These are phyloP conservation scores for Saguinus midas DNA, from an alignment of 2,113 vertebrate genomes.

Conservation along the genomic window DNA sequence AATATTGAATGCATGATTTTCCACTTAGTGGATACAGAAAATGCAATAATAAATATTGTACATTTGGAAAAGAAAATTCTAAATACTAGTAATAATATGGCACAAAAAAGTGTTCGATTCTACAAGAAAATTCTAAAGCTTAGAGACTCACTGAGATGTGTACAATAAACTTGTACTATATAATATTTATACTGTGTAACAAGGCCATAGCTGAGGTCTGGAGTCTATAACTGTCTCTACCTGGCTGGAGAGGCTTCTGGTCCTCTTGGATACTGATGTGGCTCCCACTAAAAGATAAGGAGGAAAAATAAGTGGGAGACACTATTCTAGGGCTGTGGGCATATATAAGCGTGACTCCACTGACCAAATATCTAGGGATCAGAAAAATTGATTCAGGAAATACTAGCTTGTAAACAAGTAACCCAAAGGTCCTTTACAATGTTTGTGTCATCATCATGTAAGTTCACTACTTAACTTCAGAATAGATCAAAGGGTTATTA, in stretches of 20 bases:
- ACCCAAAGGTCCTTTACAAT: not conserved
- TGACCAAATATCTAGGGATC: not conserved
- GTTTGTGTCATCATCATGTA: not conserved
- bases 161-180: not conserved
- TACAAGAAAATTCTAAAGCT: not conserved
- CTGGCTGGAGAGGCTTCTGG: not conserved
- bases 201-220: not conserved
- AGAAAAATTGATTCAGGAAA: not conserved
- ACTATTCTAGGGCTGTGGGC: not conserved
- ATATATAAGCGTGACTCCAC: not conserved
- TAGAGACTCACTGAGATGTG: not conserved
- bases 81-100: not conserved
- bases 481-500: not conserved
- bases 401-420: not conserved
- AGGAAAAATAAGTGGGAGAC: not conserved
- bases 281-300: not conserved
- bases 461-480: not conserved
- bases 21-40: not conserved
- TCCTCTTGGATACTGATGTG: not conserved
- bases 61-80: not conserved
- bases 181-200: not conserved
- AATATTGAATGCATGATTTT: not conserved
- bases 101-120: not conserved
- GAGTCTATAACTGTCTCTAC: not conserved
- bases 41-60: not conserved